phyloP scores from a whole-genome alignment of 2,888 invertebrate species.

The Bugulina stolonifera region DNA sequence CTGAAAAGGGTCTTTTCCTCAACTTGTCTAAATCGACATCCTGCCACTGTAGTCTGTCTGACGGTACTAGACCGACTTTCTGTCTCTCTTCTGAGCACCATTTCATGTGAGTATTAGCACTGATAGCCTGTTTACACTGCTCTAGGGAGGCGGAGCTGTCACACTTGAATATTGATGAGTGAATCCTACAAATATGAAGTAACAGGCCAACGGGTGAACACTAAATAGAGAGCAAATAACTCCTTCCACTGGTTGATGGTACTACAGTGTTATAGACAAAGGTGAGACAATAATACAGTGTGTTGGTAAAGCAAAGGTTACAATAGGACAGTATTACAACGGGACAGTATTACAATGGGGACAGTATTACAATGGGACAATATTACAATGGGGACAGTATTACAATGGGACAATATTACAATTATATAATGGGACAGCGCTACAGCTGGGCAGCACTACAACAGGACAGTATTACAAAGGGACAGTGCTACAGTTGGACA shows the following conservation, averaged over 20 bases:
- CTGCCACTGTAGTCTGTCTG: neutral
- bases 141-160: neutral
- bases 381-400: neutral
- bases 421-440: neutral
- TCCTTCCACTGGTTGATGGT: too few relatives aligned
- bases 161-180: neutral
- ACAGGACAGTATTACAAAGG: neutral
- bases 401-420: neutral
- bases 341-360: neutral
- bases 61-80: neutral
- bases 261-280: too few relatives aligned
- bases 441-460: neutral
- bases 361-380: too few relatives aligned
- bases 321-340: too few relatives aligned
- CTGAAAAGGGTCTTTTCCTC: neutral
- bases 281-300: too few relatives aligned
- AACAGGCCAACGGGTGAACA: too few relatives aligned
- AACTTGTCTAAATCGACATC: neutral
- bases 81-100: conserved; percentile 8
- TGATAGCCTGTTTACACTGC: neutral
- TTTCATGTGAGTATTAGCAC: neutral
- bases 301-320: too few relatives aligned
- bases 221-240: too few relatives aligned
- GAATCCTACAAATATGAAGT: neutral
- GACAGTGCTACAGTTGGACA: neutral